Base-by-base conservation (phyloP, 2,113 vertebrate species). In the Corvus cornix region DNA sequence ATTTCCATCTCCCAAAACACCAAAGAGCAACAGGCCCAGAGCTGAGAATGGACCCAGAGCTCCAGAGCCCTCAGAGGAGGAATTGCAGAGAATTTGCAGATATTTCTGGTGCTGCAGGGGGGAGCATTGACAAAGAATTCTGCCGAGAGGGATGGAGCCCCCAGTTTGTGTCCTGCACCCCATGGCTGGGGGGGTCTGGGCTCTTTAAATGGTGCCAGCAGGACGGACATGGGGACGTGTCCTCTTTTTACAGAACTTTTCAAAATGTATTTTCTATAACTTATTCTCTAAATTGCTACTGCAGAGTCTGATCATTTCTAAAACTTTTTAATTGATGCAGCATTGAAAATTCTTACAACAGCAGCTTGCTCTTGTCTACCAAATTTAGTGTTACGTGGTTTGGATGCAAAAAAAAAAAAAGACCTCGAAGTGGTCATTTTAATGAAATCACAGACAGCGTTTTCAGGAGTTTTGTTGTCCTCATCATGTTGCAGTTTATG, bases 201-300 rank as follows among this genome's bases (percentile, higher is more conserved):
- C 31, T 70, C 70, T 56, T 52, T 35, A 15, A 7, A 5, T 17
- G 33, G 33, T 22, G 39, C 21, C 8, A 62, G 26, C 31, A 35
- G 15, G 8, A 2, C 1, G 24, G n/a, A 52, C 30, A 0, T 16
- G 30, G 28, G 30, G 60, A 43, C 19, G 6, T 4, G 8, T 10
- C 35, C 22, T 37, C 27, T 21, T 48, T 27, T 14, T 11, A 31
- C 26, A 20, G 20, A 33, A 9, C 37, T 44, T 74, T 10, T 6
- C 12, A 8, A 74, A 64, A 35, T 4, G 4, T 5, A 3, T 78
- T 86, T 69, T n/a, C 30, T 21, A 7, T 30, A 8, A 23, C 4
- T 77, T 5, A 4, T 30, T 51, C 33, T 16, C 20, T 51, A 51
- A 63, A 51, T n/a, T 16, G 20, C 39, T 69, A 11, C n/a, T 11